Evolutionary conservation across 2,888 invertebrate genomes (phyloP), one percentile per base, ranked within the genome.

Genomic region (Eilema sororculum): DNA sequence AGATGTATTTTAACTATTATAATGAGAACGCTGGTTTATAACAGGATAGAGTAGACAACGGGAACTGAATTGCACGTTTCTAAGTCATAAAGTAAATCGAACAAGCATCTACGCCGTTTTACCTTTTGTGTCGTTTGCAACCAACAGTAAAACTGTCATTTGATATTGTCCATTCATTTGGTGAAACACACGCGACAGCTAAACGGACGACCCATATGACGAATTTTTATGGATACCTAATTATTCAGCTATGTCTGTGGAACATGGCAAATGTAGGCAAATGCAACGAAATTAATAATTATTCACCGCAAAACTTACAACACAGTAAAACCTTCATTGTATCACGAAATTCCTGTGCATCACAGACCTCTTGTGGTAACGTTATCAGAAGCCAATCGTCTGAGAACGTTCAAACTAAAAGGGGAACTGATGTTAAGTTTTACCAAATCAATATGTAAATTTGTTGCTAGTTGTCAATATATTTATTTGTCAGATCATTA

Each of bases 401-500:
- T 9, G 20, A 20, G 0, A 8, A 20, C 4, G 16, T 46, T 46
- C 6, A 41, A 20, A 46, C 46, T 25, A 58, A 58, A 58, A 58
- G 13, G 58, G 58, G 8, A 12, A 57, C 25, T 24, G 24, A 25
- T 58, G 8, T 25, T 3, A 46, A 20, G 8, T 20, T 16, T 20
- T 16, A 46, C 5, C 5, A 46, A 46, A 46, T 12, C 33, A 37
- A 37, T 37, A 37, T 37, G 33, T 37, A 10, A 6, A 37, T 22
- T 28, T 41, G 16, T 46, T 25, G 20, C 25, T 20, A 46, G 41
- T 63, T n/a, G 20, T 28, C 20, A 5, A 10, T 25, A 46, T 46
- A n/a, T 30, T 52, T 28, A 52, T 65, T 65, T 65, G 64, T 56
- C 62, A 13, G 13, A 65, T 56, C 28, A n/a, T 8, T 56, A 30